Base-by-base conservation (phyloP, 2,888 invertebrate genomes). In the Pristionchus mayeri region DNA sequence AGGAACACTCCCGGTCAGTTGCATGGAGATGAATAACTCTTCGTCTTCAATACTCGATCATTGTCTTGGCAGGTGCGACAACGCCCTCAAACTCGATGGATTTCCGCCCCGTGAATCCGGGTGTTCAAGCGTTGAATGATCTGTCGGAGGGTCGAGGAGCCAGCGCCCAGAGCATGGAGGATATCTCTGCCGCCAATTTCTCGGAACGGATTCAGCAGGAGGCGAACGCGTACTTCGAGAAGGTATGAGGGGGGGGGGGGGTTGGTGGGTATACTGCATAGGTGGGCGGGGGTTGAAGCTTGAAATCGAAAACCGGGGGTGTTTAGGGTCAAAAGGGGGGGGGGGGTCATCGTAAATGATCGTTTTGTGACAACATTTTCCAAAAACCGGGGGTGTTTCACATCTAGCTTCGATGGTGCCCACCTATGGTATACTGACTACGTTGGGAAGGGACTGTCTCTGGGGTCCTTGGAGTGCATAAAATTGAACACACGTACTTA, bases 211-310 rank as follows among this genome's bases (percentile, higher is more conserved):
- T 98, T 63, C 99, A 99, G 93, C 98, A 98, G 93, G 98, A 99
- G 94, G 99, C 98, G 0, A 99, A 99, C 93, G 96, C 97, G 83
- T 99, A 98, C 93, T 99, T 99, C 93, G 98, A 99, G 94, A 95
- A 97, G 88, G 98, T 99, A 91, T 37, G 54, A 7, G 21, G 57
- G 57, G 21, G 44, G 84, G 24, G 18, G n/a, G n/a, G n/a, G n/a
- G n/a, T n/a, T n/a, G n/a, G n/a, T n/a, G n/a, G n/a, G n/a, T n/a
- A n/a, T n/a, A n/a, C n/a, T n/a, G n/a, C n/a, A n/a, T n/a, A n/a
- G n/a, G n/a, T n/a, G n/a, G n/a, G n/a, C n/a, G n/a, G n/a, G n/a
- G n/a, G n/a, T n/a, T n/a, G n/a, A n/a, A n/a, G n/a, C n/a, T n/a
- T n/a, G n/a, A n/a, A n/a, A n/a, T n/a, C n/a, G n/a, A n/a, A n/a